Evolutionary conservation across 2,797 vertebrate species (phyloP), one percentile per base, ranked within the genome.

Genomic region (Notolepis coatsorum): DNA sequence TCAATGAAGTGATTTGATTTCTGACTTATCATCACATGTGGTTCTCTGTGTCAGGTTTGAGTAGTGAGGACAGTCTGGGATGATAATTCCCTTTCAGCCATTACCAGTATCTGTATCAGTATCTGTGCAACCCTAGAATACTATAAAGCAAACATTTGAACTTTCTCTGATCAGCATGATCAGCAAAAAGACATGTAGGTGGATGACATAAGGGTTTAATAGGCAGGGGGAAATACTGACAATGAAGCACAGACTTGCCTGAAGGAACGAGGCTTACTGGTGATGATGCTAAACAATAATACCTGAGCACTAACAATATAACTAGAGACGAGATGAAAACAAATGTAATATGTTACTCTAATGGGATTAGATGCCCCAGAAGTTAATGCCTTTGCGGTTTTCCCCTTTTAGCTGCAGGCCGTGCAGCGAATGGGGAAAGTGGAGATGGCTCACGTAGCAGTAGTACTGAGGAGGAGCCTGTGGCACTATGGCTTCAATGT

Each of bases 301-400:
- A 68, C 52, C 51, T 56, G 20, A 47, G 56, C 52, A 47, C 58
- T 53, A 64, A 76, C 72, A 73, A 76, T 59, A 67, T n/a, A n/a
- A 67, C 48, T 53, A 33, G 10, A 63, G 12, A 25, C 45, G 55
- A 79, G n/a, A 52, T 71, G 60, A 35, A 46, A 50, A 62, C 23
- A 55, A 65, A 31, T 13, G 42, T 20, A 43, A 61, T 20, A 55
- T 46, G 28, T 25, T 48, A 71, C 23, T 35, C 20, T 24, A 8
- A 31, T 38, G 61, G 68, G 73, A 73, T 79, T 73, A 66, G 64
- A 41, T 52, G 50, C 61, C 50, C 55, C 57, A 53, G 48, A 75
- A 64, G 30, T 56, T 49, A 67, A 56, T 46, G 61, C 55, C 25
- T 42, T 47, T 45, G 33, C 20, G 6, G 7, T 65, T 49, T 7